These are phyloP conservation scores for Axis porcinus DNA, from an alignment of 2,113 vertebrate species.

Conservation along the genomic window DNA sequence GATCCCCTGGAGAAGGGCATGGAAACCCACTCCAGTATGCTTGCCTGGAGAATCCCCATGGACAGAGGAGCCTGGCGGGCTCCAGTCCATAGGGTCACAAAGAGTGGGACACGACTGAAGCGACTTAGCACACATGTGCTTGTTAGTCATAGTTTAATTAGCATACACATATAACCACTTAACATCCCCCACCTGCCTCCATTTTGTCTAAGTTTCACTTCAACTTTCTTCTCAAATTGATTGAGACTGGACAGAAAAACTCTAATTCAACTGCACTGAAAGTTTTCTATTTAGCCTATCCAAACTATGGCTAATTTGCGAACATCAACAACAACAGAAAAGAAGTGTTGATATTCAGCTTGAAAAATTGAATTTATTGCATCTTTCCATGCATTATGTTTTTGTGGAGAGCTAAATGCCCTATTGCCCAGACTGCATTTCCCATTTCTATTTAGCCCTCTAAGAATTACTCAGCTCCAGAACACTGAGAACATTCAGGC, in stretches of 20 bases:
- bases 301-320: constrained; percentile 43
- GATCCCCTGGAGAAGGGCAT: not conserved
- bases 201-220: constrained; percentile 20
- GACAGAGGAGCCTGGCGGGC: not conserved
- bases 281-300: constrained; percentile 26
- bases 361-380: constrained; percentile 66
- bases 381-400: constrained; percentile 50
- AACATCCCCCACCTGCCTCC: not conserved
- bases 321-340: constrained; percentile 2
- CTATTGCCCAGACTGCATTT: constrained; percentile 46
- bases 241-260: not conserved
- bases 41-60: not conserved
- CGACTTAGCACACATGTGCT: not conserved
- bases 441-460: constrained; percentile 70
- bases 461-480: constrained; percentile 64
- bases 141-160: not conserved
- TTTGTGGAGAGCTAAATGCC: constrained; percentile 40
- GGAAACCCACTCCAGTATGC: not conserved
- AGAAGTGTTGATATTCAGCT: constrained; percentile 59
- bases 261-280: not conserved
- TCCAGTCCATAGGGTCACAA: not conserved
- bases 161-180: not conserved
- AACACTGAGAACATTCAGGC: constrained; percentile 68
- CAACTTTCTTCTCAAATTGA: constrained; percentile 12
- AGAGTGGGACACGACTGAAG: not conserved